phyloP scores from a whole-genome alignment of 2,888 invertebrate genomes.

The Eilema sororculum region DNA sequence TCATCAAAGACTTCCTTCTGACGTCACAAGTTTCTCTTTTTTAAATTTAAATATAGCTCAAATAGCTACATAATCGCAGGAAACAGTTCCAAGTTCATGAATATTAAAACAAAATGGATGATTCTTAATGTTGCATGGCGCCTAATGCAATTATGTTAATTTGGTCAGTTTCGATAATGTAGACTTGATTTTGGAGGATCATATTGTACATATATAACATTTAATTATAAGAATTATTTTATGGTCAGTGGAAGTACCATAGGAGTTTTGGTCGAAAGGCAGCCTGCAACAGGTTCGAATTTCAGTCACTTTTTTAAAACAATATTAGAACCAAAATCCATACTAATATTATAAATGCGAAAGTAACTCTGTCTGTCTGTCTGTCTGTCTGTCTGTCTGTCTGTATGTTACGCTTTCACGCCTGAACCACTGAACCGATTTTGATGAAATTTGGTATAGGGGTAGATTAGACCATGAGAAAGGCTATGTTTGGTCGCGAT shows the following conservation, averaged over 20 bases:
- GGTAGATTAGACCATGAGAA: too few species aligned
- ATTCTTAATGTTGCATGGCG: constrained; percentile 30
- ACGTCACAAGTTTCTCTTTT: not conserved
- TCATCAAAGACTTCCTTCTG: not conserved
- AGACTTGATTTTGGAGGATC: constrained; percentile 5
- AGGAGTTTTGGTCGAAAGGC: not conserved
- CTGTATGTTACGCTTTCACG: too few species aligned
- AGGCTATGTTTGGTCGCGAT: too few species aligned
- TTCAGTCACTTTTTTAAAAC: too few species aligned
- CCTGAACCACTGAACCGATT: too few species aligned
- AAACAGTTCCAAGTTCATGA: constrained; percentile 50
- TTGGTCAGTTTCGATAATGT: constrained; percentile 39
- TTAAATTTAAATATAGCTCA: not conserved
- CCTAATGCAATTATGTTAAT: constrained; percentile 50
- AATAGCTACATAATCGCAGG: constrained; percentile 44
- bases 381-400: too few species aligned
- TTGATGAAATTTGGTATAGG: too few species aligned
- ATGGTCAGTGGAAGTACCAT: too few species aligned
- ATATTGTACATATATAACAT: not conserved
- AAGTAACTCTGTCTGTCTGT: too few species aligned
- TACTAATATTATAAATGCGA: too few species aligned
- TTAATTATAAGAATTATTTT: constrained; percentile 8
- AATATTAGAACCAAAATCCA: too few species aligned
- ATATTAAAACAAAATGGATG: constrained; percentile 37
- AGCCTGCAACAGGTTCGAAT: not conserved